phyloP scores from a whole-genome alignment of 1,140 invertebrate genomes.

The Calosoma granatense region DNA sequence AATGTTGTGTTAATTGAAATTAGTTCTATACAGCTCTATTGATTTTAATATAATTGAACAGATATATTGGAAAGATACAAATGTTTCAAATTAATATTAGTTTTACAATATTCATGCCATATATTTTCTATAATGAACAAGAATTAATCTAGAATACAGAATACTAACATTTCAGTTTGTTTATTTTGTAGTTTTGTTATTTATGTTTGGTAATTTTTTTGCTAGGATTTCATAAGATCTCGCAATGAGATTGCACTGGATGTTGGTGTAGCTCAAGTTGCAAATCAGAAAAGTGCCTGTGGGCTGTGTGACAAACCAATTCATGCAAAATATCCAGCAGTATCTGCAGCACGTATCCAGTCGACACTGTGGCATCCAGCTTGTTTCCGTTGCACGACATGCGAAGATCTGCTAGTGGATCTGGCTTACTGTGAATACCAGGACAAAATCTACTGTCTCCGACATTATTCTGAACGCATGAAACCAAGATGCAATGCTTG shows the following conservation, averaged over 20 bases:
- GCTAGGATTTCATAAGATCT: conserved; percentile 74
- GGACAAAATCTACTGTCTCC: conserved; percentile 77
- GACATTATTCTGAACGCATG: conserved; percentile 87
- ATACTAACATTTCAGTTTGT: too few species aligned
- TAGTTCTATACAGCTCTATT: too few species aligned
- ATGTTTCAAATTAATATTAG: too few species aligned
- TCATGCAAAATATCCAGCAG: conserved; percentile 22
- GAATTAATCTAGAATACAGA: too few species aligned
- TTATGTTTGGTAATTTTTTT: conserved; percentile 2
- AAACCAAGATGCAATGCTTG: conserved; percentile 88
- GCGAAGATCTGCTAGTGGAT: conserved; percentile 81
- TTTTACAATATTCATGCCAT: too few species aligned
- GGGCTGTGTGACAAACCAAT: conserved; percentile 24
- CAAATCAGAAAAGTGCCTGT: conserved; percentile 32
- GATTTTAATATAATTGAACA: too few species aligned
- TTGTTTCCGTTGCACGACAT: conserved; percentile 78
- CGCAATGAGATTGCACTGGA: conserved; percentile 92
- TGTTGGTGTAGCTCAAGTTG: conserved; percentile 64
- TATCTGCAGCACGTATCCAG: conserved; percentile 28
- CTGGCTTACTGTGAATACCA: conserved; percentile 86
- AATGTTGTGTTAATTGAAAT: too few species aligned
- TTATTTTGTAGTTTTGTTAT: too few species aligned
- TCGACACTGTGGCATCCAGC: conserved; percentile 65
- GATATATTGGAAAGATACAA: too few species aligned
- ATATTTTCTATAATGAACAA: too few species aligned